Conservation (phyloP, 2,797 vertebrate genomes). For the Oreonectes daqikongensis region DNA sequence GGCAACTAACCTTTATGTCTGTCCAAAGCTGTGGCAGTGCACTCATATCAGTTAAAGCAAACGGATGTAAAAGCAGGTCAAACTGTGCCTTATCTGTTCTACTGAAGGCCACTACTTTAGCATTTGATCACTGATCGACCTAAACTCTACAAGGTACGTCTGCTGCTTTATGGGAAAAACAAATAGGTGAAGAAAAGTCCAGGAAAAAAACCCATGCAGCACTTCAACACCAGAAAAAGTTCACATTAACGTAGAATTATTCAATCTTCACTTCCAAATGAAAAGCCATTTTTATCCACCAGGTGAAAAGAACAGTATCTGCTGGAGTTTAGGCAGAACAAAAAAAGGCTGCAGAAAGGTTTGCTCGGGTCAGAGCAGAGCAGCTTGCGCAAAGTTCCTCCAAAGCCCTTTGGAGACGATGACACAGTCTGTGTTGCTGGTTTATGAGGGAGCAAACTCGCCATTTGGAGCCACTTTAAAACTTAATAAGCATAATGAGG, state of each 20-base stretch:
- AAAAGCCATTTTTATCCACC: not conserved
- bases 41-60: constrained; percentile 49
- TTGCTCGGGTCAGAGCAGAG: constrained; percentile 6
- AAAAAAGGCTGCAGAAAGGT: not conserved
- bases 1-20: constrained; percentile 44
- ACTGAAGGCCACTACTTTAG: constrained; percentile 45
- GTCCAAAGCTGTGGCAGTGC: constrained; percentile 41
- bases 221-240: not conserved
- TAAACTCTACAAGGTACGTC: constrained; percentile 22
- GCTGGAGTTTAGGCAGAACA: too few species aligned
- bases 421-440: not conserved
- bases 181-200: constrained; percentile 21
- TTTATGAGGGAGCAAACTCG: constrained; percentile 32
- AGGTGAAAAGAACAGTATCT: not conserved
- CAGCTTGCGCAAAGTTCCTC: constrained; percentile 4
- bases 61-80: constrained; percentile 62
- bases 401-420: constrained; percentile 19
- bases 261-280: not conserved
- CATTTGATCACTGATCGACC: constrained; percentile 14
- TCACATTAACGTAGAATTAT: not conserved
- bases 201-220: not conserved
- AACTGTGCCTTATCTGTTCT: constrained; percentile 51
- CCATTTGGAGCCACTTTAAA: constrained; percentile 55
- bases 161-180: constrained; percentile 12
- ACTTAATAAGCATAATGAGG: constrained; percentile 38